Evolutionary conservation across 2,888 invertebrate species (phyloP).

Genomic region (Ochropleura plecta): DNA sequence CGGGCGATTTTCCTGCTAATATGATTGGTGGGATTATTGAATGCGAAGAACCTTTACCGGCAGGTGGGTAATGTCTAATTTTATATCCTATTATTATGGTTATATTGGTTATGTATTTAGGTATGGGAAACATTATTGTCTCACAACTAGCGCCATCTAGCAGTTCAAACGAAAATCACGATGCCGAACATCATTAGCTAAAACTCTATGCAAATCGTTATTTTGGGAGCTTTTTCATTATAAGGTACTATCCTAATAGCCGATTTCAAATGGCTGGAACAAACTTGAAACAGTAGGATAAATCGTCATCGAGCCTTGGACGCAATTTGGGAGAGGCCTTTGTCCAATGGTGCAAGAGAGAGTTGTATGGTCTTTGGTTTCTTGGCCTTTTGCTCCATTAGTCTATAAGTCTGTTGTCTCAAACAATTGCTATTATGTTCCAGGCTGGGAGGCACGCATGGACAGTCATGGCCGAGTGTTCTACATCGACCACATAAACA

Average conservation of each 20-base stretch:
- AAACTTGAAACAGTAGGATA: not conserved
- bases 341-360: not conserved
- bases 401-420: not conserved
- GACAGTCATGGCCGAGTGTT: slow-evolving; percentile 99
- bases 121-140: not conserved
- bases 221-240: not conserved
- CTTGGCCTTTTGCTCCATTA: not conserved
- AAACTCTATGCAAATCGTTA: not conserved
- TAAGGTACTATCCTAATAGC: not conserved
- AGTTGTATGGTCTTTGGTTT: not conserved
- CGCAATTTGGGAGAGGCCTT: not conserved
- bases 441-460: slow-evolving; percentile 99
- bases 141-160: slow-evolving; percentile 51
- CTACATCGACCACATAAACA: slow-evolving; percentile 99
- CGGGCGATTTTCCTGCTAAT: slow-evolving; percentile 89
- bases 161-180: not conserved
- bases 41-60: slow-evolving; percentile 95
- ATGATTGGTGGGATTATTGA: slow-evolving; percentile 91
- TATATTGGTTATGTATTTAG: not conserved
- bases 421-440: slow-evolving; percentile 53
- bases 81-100: slow-evolving; percentile 7
- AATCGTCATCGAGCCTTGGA: not conserved
- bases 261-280: no score
- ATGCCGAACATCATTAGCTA: no score
- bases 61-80: slow-evolving; percentile 90